Conservation (phyloP, 2,888 invertebrate species). For the Adelognathus sp. region DNA sequence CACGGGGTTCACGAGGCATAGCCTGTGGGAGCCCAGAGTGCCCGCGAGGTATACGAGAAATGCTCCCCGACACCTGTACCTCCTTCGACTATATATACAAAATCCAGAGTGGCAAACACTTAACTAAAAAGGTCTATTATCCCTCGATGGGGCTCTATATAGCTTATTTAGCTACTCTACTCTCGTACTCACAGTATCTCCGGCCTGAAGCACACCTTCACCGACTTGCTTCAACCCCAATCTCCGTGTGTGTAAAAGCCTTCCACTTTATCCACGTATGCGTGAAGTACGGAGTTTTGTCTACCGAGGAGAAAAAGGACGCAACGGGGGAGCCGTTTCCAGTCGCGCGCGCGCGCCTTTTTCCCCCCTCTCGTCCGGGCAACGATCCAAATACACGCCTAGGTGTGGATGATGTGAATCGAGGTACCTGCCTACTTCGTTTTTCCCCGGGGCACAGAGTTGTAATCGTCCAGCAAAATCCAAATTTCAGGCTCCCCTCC, state of each 20-base stretch:
- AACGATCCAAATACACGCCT: not conserved
- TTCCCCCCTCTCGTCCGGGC: not conserved
- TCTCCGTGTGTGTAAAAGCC: conserved; percentile 27
- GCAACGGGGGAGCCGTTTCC: conserved; percentile 1
- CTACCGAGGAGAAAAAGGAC: conserved; percentile 7
- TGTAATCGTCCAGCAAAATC: conserved; percentile 20
- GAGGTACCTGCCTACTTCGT: conserved; percentile 19
- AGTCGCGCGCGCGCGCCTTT: conserved; percentile 20
- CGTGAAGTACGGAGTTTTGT: conserved; percentile 26
- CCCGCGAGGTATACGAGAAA: conserved; percentile 57
- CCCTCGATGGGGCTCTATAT: conserved; percentile 63
- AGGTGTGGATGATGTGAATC: conserved; percentile 3
- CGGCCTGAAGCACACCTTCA: conserved; percentile 47
- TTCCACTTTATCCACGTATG: conserved; percentile 28
- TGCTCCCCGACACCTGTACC: conserved; percentile 71
- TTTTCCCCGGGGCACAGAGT: not conserved
- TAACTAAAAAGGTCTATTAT: conserved; percentile 76
- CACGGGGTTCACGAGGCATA: conserved; percentile 5
- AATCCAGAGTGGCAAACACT: conserved; percentile 75
- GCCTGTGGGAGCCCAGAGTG: conserved; percentile 43
- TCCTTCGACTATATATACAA: conserved; percentile 58
- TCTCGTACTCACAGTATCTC: conserved; percentile 51
- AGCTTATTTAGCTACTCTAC: conserved; percentile 68
- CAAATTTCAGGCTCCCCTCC: not conserved
- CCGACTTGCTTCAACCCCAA: conserved; percentile 42